A percentile compares a stretch with the other conserved stretches of the same genome.
Evolutionary conservation across 2,113 vertebrate genomes (phyloP).

Genomic region (Cavia porcellus): DNA sequence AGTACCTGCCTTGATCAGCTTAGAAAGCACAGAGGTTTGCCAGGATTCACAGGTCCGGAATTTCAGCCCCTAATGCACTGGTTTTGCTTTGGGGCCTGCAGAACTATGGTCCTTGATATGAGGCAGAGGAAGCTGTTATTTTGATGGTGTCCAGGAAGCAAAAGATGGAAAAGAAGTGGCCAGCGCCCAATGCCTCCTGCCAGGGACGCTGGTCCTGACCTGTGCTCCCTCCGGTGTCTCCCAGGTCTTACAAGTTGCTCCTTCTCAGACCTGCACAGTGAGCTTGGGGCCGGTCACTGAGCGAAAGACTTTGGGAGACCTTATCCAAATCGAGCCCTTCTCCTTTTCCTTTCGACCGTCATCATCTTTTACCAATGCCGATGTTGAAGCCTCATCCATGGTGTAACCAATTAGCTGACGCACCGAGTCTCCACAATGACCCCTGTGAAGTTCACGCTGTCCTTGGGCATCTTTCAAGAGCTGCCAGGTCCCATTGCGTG

Average conservation of each 20-base stretch:
- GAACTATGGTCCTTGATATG: accelerated
- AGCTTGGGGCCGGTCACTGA: background rate
- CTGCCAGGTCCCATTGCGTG: background rate
- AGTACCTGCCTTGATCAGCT: background rate
- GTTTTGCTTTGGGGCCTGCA: background rate
- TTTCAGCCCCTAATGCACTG: background rate
- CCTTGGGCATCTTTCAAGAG: background rate
- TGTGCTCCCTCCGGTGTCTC: accelerated
- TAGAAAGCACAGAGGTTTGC: background rate
- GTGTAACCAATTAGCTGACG: background rate
- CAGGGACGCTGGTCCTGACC: too few species aligned
- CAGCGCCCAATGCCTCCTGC: background rate
- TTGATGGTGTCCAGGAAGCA: background rate
- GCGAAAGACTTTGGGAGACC: background rate
- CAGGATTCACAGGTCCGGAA: too few species aligned
- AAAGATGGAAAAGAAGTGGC: background rate
- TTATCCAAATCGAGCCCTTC: background rate
- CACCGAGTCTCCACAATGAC: background rate
- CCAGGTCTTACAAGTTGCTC: accelerated
- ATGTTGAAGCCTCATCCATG: background rate
- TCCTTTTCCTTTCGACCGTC: background rate
- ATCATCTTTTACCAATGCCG: background rate
- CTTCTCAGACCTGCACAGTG: too few species aligned
- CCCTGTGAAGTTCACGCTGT: background rate
- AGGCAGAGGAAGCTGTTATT: too few species aligned